These are phyloP conservation scores for Sabatieria punctata DNA, from an alignment of 2,888 invertebrate species.

Conservation along the genomic window DNA sequence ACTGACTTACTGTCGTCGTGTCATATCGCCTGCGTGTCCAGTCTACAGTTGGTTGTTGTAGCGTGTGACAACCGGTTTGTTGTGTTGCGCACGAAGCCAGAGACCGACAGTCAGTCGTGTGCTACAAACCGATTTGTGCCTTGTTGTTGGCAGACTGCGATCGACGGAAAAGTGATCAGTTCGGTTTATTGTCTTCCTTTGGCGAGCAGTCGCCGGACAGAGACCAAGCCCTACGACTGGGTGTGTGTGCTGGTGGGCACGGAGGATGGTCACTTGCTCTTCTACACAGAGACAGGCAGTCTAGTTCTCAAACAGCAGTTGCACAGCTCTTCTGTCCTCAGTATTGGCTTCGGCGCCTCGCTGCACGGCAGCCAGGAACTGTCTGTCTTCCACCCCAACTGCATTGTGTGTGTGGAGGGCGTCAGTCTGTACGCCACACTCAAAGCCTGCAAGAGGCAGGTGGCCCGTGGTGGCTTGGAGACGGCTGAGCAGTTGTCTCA, in stretches of 20 bases:
- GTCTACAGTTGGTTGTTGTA: too few species aligned
- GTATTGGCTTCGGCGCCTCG: background rate
- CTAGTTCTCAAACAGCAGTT: constrained; percentile 1
- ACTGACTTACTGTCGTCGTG: too few species aligned
- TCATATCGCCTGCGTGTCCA: too few species aligned
- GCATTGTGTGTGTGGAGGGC: constrained; percentile 52
- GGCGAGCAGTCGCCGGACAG: background rate
- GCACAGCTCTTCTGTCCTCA: background rate
- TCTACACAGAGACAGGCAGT: constrained; percentile 54
- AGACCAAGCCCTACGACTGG: constrained; percentile 49
- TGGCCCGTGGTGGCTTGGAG: constrained; percentile 60
- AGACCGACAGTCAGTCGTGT: too few species aligned
- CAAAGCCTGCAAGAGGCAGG: constrained; percentile 55
- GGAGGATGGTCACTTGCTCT: constrained; percentile 61
- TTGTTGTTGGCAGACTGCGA: too few species aligned
- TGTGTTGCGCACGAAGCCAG: too few species aligned
- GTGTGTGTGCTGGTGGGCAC: constrained; percentile 74
- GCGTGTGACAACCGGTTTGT: too few species aligned
- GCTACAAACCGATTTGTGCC: too few species aligned
- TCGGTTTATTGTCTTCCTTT: background rate
- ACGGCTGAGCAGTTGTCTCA: too few species aligned
- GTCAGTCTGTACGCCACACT: constrained; percentile 60
- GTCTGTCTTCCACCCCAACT: constrained; percentile 51
- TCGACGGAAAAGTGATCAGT: too few species aligned
- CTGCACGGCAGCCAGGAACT: constrained; percentile 43